Evolutionary conservation across 2,888 invertebrate species (phyloP).

Genomic region (Hecatera dysodea): DNA sequence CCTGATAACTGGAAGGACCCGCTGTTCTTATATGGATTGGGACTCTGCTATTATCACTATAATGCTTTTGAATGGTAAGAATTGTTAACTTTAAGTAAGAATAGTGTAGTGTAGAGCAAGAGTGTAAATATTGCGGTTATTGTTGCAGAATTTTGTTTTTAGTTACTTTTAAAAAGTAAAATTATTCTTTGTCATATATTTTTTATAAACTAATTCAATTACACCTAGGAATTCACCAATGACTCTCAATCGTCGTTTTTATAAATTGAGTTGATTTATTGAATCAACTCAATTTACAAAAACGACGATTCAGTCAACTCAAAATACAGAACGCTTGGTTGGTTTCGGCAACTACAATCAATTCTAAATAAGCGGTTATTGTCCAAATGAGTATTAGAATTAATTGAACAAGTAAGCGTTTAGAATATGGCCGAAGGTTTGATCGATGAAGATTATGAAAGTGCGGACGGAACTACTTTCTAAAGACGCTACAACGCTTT

Average conservation of each 20-base stretch:
- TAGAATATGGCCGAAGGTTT: not conserved
- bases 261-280: not conserved
- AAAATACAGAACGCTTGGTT: not conserved
- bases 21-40: slow-evolving; percentile 97
- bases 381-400: not conserved
- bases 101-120: not conserved
- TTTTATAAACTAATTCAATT: not conserved
- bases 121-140: slow-evolving; percentile 26
- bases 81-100: slow-evolving; percentile 8
- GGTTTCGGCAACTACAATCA: not conserved
- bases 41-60: slow-evolving; percentile 98
- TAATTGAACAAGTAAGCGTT: not conserved
- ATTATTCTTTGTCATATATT: not conserved
- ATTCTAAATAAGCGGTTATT: not conserved
- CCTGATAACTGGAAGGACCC: slow-evolving; percentile 97
- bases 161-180: not conserved
- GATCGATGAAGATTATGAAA: slow-evolving; percentile 1
- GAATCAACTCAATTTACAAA: not conserved
- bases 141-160: slow-evolving; percentile 21
- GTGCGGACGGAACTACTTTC: not conserved
- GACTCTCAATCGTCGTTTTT: not conserved
- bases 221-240: no score
- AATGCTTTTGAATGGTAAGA: slow-evolving; percentile 99
- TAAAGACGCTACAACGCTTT: not conserved
- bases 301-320: not conserved